A percentile compares a stretch with the other conserved stretches of the same genome.
These are phyloP conservation scores for Epinotia brunnichana DNA, from an alignment of 2,888 invertebrate genomes.

Conservation along the genomic window DNA sequence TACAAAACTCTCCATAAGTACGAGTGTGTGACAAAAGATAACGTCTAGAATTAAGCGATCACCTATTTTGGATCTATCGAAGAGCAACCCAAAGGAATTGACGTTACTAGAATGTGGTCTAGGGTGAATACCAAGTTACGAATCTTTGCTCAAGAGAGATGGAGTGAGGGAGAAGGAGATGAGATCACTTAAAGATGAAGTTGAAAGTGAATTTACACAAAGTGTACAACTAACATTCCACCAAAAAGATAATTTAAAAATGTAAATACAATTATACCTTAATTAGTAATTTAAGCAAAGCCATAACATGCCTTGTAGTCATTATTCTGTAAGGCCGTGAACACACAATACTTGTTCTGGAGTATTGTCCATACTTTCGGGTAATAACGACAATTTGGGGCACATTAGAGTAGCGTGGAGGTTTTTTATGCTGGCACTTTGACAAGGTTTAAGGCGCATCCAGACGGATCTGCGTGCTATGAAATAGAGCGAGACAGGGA, in stretches of 20 bases:
- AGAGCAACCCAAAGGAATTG: neutral
- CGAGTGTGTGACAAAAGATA: neutral
- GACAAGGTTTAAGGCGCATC: no score
- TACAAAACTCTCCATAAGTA: no score
- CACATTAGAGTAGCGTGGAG: no score
- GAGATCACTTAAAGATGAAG: neutral
- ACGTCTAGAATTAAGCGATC: neutral
- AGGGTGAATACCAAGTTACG: no score
- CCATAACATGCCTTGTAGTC: conserved; percentile 70
- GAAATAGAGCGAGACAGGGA: no score
- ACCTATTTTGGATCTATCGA: no score
- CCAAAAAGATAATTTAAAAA: conserved; percentile 59
- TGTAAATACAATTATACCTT: conserved; percentile 55
- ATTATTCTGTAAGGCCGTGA: conserved; percentile 48
- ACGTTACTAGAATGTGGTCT: neutral
- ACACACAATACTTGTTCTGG: conserved; percentile 9
- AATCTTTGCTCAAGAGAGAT: neutral
- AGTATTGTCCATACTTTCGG: neutral
- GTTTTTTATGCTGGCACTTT: no score
- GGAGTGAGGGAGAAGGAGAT: neutral
- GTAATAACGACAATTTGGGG: neutral
- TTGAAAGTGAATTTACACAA: conserved; percentile 46
- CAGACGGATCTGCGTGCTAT: no score
- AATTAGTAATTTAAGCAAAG: conserved; percentile 47
- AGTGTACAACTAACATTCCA: conserved; percentile 61